Evolutionary conservation across 2,797 vertebrate species (phyloP).

Genomic region (Telmatherina bonti): DNA sequence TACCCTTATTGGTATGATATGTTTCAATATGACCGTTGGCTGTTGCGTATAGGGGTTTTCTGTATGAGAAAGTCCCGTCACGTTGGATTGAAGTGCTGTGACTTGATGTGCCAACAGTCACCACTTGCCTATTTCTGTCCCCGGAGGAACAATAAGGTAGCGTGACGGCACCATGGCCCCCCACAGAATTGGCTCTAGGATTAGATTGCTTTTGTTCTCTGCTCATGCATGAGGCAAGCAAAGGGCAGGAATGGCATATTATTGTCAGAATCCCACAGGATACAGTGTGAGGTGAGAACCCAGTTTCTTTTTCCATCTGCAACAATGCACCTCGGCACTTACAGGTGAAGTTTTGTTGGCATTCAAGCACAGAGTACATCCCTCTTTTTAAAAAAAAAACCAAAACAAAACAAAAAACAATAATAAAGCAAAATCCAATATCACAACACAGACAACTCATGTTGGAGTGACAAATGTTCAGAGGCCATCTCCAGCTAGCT

Average conservation of each 20-base stretch:
- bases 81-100: slow-evolving; percentile 28
- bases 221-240: slow-evolving; percentile 54
- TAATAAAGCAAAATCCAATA: slow-evolving; percentile 81
- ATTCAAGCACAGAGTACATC: slow-evolving; percentile 36
- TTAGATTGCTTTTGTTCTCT: slow-evolving; percentile 63
- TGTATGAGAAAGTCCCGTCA: slow-evolving; percentile 33
- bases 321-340: slow-evolving; percentile 40
- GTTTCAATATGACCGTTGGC: neutral
- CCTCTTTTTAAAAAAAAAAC: slow-evolving; percentile 70
- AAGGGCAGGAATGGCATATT: slow-evolving; percentile 61
- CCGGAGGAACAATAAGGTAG: slow-evolving; percentile 63
- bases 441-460: slow-evolving; percentile 70
- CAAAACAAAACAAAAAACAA: too few relatives aligned
- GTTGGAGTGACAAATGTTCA: slow-evolving; percentile 79
- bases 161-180: slow-evolving; percentile 34
- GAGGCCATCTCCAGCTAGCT: slow-evolving; percentile 60
- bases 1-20: neutral
- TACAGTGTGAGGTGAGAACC: slow-evolving; percentile 37
- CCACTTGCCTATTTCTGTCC: slow-evolving; percentile 61
- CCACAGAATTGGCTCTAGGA: slow-evolving; percentile 38
- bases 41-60: slow-evolving; percentile 4
- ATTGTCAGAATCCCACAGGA: slow-evolving; percentile 56
- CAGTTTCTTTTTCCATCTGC: slow-evolving; percentile 34
- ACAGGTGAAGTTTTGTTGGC: slow-evolving; percentile 40
- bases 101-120: slow-evolving; percentile 53